phyloP scores from a whole-genome alignment of 1,140 invertebrate species.

The Drosophila mauritiana region DNA sequence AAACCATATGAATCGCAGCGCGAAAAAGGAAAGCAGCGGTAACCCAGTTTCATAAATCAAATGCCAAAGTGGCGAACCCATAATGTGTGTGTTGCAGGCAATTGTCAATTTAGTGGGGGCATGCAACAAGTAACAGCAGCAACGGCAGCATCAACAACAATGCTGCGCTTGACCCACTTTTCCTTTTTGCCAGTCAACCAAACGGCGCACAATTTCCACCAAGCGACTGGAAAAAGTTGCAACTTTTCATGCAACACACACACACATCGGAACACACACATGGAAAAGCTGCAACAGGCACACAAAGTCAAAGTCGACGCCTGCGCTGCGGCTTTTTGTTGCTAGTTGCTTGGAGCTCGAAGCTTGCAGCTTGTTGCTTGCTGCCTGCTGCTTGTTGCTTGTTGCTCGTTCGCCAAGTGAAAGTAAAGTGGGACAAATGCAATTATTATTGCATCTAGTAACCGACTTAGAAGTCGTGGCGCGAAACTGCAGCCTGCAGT shows the following conservation, averaged over 20 bases:
- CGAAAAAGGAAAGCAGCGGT: constrained; percentile 59
- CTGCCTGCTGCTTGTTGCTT: constrained; percentile 21
- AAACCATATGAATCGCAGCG: background rate
- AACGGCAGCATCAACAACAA: constrained; percentile 59
- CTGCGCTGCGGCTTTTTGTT: constrained; percentile 33
- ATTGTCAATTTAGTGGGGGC: constrained; percentile 60
- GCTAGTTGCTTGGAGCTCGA: constrained; percentile 25
- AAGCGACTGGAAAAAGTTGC: constrained; percentile 76
- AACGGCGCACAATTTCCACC: constrained; percentile 77
- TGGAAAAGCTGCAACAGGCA: constrained; percentile 46
- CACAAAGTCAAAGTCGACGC: constrained; percentile 72
- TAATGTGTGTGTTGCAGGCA: constrained; percentile 39
- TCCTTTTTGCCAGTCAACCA: constrained; percentile 71
- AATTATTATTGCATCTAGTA: constrained; percentile 84
- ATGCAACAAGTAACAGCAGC: constrained; percentile 72
- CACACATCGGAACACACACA: constrained; percentile 1
- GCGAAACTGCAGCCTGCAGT: constrained; percentile 33
- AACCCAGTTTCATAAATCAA: constrained; percentile 63
- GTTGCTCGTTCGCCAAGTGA: constrained; percentile 69
- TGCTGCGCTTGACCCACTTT: constrained; percentile 84
- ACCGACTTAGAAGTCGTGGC: constrained; percentile 78
- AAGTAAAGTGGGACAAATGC: constrained; percentile 84
- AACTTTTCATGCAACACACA: constrained; percentile 74
- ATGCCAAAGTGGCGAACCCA: constrained; percentile 36
- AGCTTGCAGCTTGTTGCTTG: constrained; percentile 28